Base-by-base conservation (phyloP, 2,797 vertebrate genomes). In the Geotrypetes seraphini region DNA sequence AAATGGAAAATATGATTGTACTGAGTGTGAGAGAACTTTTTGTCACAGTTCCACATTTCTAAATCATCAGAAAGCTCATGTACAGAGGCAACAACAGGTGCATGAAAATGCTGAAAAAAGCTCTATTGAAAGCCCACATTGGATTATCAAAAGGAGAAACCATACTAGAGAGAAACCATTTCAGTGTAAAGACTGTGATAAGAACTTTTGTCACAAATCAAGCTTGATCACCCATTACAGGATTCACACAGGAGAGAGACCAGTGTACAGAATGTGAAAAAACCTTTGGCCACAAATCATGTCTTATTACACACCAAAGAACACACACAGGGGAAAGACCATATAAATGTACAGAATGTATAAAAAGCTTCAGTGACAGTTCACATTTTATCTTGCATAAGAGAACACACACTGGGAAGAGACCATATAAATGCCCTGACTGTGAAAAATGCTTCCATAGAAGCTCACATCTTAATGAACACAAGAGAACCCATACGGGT, bases 201-300 rank as follows among this genome's bases (percentile, higher is more conserved):
- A 56, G 19, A 38, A 46, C 43, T 60, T 60, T 15, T 63, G 53
- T 10, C 34, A 36, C 3, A 63, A 53, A 22, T 57, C 51, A 8
- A 45, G 53, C 25, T 43, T 63, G 19, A 18, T 56, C 28, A 50
- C 47, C 9, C 53, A 60, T 22, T 49, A 49, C 37, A 48, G 57
- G 33, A 44, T 35, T 6, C 54, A 61, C 31, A 42, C 38, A 0
- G 54, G 50, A 3, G 48, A 37, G 18, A 58, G 36, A 25, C 47
- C 16, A 22, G 4, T 58, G 61, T 19, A 4, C 6, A 1, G 33
- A 37, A n/a, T 65, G 41, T 12, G 53, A 42, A 19, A 50, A 57
- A 22, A 36, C 15, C 12, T 60, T 58, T 3, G 22, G 32, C 12
- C 48, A 50, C 34, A 57, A 61, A 25, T 63, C 50, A 0, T 57